A percentile compares a stretch with the other conserved stretches of the same genome.
Conservation (phyloP, 2,888 invertebrate species). For the Megastigmus dorsalis region DNA sequence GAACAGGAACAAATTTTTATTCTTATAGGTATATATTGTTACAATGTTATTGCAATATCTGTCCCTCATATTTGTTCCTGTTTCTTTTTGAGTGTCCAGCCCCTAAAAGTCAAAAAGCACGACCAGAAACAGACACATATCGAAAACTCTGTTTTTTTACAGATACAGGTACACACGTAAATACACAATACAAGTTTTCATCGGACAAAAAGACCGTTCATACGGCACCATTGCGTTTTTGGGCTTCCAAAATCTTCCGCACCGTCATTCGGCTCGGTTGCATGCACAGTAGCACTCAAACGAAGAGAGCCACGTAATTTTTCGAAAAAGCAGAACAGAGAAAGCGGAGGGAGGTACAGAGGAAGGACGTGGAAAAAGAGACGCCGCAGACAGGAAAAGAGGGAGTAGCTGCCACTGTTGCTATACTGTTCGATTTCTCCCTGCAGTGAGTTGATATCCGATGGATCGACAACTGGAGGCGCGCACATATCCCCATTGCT, state of each 20-base stretch:
- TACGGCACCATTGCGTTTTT: too few species aligned
- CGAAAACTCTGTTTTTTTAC: too few species aligned
- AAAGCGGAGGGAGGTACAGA: neutral
- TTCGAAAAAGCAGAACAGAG: neutral
- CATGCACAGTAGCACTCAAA: neutral
- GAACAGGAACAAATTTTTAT: too few species aligned
- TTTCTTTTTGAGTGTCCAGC: too few species aligned
- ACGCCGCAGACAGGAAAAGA: neutral
- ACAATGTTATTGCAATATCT: too few species aligned
- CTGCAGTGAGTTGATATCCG: constrained; percentile 32
- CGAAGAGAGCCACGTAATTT: neutral
- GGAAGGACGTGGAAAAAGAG: neutral
- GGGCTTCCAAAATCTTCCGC: neutral
- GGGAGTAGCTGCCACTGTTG: neutral
- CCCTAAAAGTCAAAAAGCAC: too few species aligned
- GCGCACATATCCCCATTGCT: neutral
- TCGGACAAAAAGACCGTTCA: too few species aligned
- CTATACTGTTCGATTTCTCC: constrained; percentile 43
- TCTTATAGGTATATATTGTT: too few species aligned
- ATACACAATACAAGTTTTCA: too few species aligned
- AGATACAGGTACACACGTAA: too few species aligned
- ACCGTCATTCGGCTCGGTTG: neutral
- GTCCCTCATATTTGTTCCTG: too few species aligned
- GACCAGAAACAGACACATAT: too few species aligned
- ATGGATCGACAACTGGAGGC: constrained; percentile 33